Conservation (phyloP, 2,797 vertebrate species). For the Potorous gilbertii region DNA sequence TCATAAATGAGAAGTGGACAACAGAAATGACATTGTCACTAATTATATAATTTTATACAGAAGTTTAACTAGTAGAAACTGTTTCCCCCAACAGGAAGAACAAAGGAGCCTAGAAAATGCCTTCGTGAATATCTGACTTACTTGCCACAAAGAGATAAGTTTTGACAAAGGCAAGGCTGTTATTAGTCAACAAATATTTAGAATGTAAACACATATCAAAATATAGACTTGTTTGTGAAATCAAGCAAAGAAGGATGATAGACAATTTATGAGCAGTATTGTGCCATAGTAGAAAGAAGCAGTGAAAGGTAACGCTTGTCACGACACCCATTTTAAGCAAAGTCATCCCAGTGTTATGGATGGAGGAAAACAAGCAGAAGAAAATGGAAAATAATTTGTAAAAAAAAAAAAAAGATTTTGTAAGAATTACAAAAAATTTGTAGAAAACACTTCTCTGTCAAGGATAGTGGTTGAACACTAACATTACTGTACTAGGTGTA, state of each 20-base stretch:
- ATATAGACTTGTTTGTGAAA: not conserved
- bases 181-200: not conserved
- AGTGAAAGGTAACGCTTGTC: not conserved
- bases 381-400: not conserved
- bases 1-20: not conserved
- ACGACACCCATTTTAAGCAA: not conserved
- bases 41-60: not conserved
- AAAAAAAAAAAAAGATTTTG: no score
- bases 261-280: not conserved
- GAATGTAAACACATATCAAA: not conserved
- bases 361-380: not conserved
- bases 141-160: not conserved
- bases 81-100: not conserved
- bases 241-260: not conserved
- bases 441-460: not conserved
- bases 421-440: not conserved
- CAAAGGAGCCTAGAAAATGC: not conserved
- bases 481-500: not conserved
- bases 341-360: not conserved
- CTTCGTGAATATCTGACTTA: not conserved
- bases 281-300: not conserved
- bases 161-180: not conserved
- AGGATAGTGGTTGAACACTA: not conserved
- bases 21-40: not conserved
- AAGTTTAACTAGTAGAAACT: not conserved